These are phyloP conservation scores for Channa argus DNA, from an alignment of 2,113 vertebrate species.

Conservation along the genomic window DNA sequence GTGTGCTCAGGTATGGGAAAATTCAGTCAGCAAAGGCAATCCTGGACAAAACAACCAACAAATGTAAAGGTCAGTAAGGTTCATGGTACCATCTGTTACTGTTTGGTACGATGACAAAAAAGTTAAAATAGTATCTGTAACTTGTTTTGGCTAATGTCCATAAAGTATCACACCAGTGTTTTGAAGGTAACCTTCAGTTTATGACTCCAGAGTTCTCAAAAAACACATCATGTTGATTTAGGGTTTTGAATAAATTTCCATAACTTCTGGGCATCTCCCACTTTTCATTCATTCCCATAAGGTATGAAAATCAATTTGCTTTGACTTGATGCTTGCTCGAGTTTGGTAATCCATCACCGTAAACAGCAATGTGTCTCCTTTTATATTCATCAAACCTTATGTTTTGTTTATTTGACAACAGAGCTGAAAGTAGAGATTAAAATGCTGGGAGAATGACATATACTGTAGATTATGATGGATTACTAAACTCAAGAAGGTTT, in stretches of 20 bases:
- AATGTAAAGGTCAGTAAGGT: constrained; percentile 95
- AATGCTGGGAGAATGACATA: no score
- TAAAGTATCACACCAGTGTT: background rate
- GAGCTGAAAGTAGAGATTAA: background rate
- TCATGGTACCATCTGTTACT: no score
- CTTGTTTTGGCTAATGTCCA: no score
- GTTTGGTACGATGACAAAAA: no score
- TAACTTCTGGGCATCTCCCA: background rate
- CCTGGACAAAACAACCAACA: constrained; percentile 99
- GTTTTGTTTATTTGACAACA: background rate
- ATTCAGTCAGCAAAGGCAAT: constrained; percentile 99
- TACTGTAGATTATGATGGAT: constrained; percentile 35
- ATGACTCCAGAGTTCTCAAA: background rate
- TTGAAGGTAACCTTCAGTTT: background rate
- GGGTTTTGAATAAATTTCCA: background rate
- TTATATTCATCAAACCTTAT: constrained; percentile 15
- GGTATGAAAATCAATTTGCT: constrained; percentile 20
- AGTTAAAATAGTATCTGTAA: no score
- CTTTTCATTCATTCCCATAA: constrained; percentile 5
- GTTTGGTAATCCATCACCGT: constrained; percentile 21
- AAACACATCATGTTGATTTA: background rate
- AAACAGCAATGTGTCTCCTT: constrained; percentile 1
- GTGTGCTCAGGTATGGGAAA: constrained; percentile 93
- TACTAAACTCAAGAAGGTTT: constrained; percentile 1
- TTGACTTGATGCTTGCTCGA: background rate